Percentiles rank a stretch among this genome's conserved stretches.
Conservation (phyloP, 2,113 vertebrate genomes). For the Podiceps cristatus region DNA sequence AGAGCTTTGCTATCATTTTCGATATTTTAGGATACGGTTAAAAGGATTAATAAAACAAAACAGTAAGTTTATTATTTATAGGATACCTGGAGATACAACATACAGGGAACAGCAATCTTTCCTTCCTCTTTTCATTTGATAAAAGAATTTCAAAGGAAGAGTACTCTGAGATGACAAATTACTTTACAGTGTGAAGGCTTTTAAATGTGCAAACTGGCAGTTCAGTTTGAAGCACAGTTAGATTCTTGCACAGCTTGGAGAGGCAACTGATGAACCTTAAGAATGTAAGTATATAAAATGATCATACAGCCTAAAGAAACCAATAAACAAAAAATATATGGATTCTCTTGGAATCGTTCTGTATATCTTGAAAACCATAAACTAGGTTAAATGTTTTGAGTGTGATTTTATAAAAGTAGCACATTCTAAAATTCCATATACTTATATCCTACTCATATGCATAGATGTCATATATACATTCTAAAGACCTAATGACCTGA, state of each 20-base stretch:
- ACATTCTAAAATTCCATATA: not conserved
- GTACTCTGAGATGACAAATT: not conserved
- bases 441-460: not conserved
- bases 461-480: not conserved
- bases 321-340: not conserved
- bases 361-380: not conserved
- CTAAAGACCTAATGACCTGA: not conserved
- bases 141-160: not conserved
- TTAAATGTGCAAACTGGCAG: not conserved
- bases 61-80: not conserved
- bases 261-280: not conserved
- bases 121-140: not conserved
- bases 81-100: not conserved
- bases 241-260: not conserved
- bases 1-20: not conserved
- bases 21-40: not conserved
- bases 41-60: constrained; percentile 30
- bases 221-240: not conserved
- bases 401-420: not conserved
- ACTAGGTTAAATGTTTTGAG: not conserved
- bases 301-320: not conserved
- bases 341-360: not conserved
- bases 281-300: not conserved
- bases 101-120: not conserved
- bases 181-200: not conserved